These are phyloP conservation scores for Oreohelix idahoensis DNA, from an alignment of 1,140 invertebrate genomes.

Conservation along the genomic window DNA sequence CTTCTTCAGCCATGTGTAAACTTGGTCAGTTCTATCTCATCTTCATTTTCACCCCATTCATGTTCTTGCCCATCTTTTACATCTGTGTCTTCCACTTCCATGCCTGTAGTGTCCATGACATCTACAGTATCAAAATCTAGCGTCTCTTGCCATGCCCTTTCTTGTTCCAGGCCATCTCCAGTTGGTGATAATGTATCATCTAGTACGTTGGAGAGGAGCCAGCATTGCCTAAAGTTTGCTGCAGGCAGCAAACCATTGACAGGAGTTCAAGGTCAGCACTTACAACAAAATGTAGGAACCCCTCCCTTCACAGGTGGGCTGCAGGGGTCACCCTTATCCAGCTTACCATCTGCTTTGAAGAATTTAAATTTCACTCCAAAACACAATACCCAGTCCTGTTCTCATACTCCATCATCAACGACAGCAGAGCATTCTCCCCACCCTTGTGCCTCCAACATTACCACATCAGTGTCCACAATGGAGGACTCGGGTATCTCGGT, in stretches of 20 bases:
- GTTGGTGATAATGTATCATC: constrained; percentile 60
- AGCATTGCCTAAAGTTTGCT: constrained; percentile 22
- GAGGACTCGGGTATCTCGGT: not conserved
- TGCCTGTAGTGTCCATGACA: not conserved
- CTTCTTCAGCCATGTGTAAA: constrained; percentile 42
- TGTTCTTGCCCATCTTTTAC: constrained; percentile 2
- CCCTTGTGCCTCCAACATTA: not conserved
- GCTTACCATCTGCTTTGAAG: not conserved
- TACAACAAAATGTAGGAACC: not conserved
- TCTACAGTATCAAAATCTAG: not conserved
- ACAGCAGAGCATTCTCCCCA: not conserved
- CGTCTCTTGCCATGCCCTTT: constrained; percentile 44
- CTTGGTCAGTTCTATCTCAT: constrained; percentile 28
- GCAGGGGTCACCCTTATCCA: constrained; percentile 7
- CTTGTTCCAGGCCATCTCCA: constrained; percentile 61
- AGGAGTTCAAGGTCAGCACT: constrained; percentile 13
- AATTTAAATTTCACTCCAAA: constrained; percentile 1
- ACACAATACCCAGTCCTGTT: not conserved
- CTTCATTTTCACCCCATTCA: not conserved
- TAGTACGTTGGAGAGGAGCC: constrained; percentile 31
- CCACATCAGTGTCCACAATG: not conserved
- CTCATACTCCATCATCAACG: constrained; percentile 4
- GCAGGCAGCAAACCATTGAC: not conserved
- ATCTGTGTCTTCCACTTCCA: constrained; percentile 25
- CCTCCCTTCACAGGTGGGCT: not conserved